These are phyloP conservation scores for Mormyrus hasselquistii DNA, from an alignment of 2,797 vertebrate species.

Conservation along the genomic window DNA sequence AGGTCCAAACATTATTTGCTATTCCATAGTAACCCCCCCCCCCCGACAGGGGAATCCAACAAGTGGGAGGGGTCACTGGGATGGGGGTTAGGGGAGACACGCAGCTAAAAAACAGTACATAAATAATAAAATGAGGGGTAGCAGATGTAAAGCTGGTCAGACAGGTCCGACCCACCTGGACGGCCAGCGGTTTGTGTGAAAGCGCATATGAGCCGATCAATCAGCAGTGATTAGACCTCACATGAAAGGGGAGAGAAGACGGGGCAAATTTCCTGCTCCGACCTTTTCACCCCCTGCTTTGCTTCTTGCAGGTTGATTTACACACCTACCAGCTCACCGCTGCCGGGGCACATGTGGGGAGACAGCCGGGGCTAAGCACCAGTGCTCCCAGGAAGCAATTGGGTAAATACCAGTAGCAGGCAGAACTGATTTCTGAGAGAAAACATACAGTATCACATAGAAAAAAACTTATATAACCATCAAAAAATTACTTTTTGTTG, in stretches of 20 bases:
- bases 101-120: slow-evolving; percentile 21
- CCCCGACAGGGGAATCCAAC: not conserved
- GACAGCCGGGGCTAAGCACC: not conserved
- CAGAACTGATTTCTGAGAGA: not conserved
- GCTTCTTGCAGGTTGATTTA: not conserved
- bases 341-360: not conserved
- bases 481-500: not conserved
- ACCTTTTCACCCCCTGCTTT: slow-evolving; percentile 24
- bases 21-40: not conserved
- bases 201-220: slow-evolving; percentile 34
- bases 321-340: not conserved
- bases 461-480: not conserved
- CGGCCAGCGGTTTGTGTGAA: slow-evolving; percentile 7
- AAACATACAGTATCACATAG: not conserved
- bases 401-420: not conserved
- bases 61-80: not conserved
- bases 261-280: slow-evolving; percentile 11
- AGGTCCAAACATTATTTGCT: not conserved
- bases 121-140: slow-evolving; percentile 52
- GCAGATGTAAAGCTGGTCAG: slow-evolving; percentile 34
- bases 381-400: not conserved
- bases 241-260: slow-evolving; percentile 19
- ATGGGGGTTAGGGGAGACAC: not conserved
- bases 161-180: slow-evolving; percentile 31
- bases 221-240: not conserved